Conservation (phyloP, 1,140 invertebrate species). For the Ptiloglossa arizonensis region DNA sequence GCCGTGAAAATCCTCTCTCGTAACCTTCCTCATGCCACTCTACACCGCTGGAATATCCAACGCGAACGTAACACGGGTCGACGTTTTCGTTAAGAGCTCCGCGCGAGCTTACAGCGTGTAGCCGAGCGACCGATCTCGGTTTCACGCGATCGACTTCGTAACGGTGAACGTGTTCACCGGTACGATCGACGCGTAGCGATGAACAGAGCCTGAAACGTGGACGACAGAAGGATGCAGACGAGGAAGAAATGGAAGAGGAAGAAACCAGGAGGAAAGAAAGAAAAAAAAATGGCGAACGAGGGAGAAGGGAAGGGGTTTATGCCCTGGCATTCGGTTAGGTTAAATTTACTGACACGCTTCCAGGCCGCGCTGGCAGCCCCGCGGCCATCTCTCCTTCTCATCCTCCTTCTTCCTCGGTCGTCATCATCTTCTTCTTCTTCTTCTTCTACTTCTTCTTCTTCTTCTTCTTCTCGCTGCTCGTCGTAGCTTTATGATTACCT, state of each 20-base stretch:
- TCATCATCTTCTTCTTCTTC: neutral
- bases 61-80: neutral
- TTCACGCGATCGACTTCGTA: neutral
- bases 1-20: too few species aligned
- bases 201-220: neutral
- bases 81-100: neutral
- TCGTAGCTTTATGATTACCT: slow-evolving; percentile 69
- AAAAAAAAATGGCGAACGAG: neutral
- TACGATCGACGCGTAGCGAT: slow-evolving; percentile 36
- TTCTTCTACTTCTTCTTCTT: neutral
- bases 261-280: neutral
- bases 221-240: slow-evolving; percentile 40
- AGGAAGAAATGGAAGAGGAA: slow-evolving; percentile 49
- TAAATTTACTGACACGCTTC: slow-evolving; percentile 71
- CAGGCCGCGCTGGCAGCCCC: slow-evolving; percentile 58
- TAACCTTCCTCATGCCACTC: too few species aligned
- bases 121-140: slow-evolving; percentile 6
- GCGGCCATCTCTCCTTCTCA: slow-evolving; percentile 42
- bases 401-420: neutral
- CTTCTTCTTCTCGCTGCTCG: slow-evolving; percentile 26
- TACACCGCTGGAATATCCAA: too few species aligned
- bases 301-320: slow-evolving; percentile 30
- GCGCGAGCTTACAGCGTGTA: too few species aligned
- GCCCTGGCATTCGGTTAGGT: slow-evolving; percentile 68
- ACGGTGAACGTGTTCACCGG: slow-evolving; percentile 9